These are phyloP conservation scores for Epinotia demarniana DNA, from an alignment of 2,888 invertebrate species.

Conservation along the genomic window DNA sequence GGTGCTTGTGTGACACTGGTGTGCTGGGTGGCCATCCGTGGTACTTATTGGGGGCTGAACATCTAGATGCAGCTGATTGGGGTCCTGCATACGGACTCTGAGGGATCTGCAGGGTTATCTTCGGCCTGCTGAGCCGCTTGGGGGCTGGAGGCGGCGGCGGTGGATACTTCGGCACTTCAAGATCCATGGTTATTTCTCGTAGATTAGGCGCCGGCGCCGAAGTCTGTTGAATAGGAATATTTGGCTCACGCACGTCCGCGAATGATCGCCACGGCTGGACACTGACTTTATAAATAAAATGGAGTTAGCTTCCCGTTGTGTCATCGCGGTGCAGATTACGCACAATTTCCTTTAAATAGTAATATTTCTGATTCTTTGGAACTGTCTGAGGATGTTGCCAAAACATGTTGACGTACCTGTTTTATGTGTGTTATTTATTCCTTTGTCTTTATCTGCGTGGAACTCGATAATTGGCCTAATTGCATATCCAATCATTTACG, in stretches of 20 bases:
- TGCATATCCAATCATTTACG: background rate
- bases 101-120: slow-evolving; percentile 81
- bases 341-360: slow-evolving; percentile 41
- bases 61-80: slow-evolving; percentile 59
- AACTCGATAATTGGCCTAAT: background rate
- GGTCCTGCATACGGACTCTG: slow-evolving; percentile 59
- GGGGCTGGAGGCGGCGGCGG: slow-evolving; percentile 72
- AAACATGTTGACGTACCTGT: background rate
- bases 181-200: slow-evolving; percentile 48
- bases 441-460: background rate
- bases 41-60: slow-evolving; percentile 61
- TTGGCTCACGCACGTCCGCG: slow-evolving; percentile 64
- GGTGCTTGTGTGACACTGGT: slow-evolving; percentile 69
- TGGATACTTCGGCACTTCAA: slow-evolving; percentile 63
- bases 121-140: slow-evolving; percentile 69
- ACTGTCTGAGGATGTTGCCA: slow-evolving; percentile 26
- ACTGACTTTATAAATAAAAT: slow-evolving; percentile 81
- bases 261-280: slow-evolving; percentile 68
- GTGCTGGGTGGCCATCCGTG: slow-evolving; percentile 66
- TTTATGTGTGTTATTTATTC: background rate
- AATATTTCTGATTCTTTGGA: slow-evolving; percentile 24
- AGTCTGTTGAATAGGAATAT: slow-evolving; percentile 56
- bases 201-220: slow-evolving; percentile 61
- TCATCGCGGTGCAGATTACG: slow-evolving; percentile 60
- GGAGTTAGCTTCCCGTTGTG: slow-evolving; percentile 69